Conservation (phyloP, 2,888 invertebrate genomes). For the Pseudeuparius sepicola region DNA sequence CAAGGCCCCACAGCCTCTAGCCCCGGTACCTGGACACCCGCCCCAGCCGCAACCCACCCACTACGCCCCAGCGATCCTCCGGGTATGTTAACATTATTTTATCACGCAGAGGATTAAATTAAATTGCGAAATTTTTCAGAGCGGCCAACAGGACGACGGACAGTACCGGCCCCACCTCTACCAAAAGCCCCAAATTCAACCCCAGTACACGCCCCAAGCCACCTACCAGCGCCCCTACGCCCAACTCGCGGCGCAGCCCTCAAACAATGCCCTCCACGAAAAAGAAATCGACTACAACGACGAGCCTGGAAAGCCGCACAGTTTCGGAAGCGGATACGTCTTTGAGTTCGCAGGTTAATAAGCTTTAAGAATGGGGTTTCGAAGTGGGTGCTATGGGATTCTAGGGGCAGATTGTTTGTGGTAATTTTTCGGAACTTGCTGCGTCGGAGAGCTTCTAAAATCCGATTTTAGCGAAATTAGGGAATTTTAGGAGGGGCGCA, state of each 20-base stretch:
- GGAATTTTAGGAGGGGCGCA: no score
- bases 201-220: slow-evolving; percentile 9
- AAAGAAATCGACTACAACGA: slow-evolving; percentile 35
- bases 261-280: slow-evolving; percentile 24
- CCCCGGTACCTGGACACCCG: slow-evolving; percentile 27
- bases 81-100: no score
- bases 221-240: slow-evolving; percentile 16
- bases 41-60: slow-evolving; percentile 21
- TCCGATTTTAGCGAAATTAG: no score
- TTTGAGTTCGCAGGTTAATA: slow-evolving; percentile 51
- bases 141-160: slow-evolving; percentile 28
- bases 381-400: no score
- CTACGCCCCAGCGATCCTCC: slow-evolving; percentile 21
- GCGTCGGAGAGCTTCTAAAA: no score
- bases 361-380: no score
- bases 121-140: slow-evolving; percentile 1
- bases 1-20: slow-evolving; percentile 31
- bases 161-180: slow-evolving; percentile 31
- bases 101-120: no score
- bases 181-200: slow-evolving; percentile 20
- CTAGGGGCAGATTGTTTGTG: no score
- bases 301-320: slow-evolving; percentile 44
- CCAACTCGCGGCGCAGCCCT: slow-evolving; percentile 17
- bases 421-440: no score
- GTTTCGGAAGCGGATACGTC: slow-evolving; percentile 52